Percentiles rank a stretch among this genome's conserved stretches.
phyloP scores from a whole-genome alignment of 2,797 vertebrate species.

The Saxicola maurus region DNA sequence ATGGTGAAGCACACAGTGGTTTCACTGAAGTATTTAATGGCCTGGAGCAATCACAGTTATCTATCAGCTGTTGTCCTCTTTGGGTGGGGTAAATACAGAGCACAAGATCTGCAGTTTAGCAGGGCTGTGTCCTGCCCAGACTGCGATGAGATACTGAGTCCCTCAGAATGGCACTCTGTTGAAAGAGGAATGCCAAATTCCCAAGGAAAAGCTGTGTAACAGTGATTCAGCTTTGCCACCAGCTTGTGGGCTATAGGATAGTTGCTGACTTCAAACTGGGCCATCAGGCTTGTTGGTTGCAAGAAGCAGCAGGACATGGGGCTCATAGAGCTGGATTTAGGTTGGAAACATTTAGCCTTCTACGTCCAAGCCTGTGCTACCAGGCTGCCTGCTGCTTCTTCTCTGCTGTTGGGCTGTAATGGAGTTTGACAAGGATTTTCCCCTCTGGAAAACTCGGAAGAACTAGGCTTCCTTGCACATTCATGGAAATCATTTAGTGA shows the following conservation, averaged over 20 bases:
- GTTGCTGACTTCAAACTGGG: not conserved
- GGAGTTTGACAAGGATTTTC: slow-evolving; percentile 35
- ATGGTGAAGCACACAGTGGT: not conserved
- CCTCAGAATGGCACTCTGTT: not conserved
- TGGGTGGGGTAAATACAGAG: not conserved
- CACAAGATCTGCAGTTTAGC: not conserved
- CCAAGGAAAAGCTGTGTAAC: not conserved
- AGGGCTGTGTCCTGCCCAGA: not conserved
- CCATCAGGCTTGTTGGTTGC: not conserved
- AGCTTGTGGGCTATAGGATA: not conserved
- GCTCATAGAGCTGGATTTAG: not conserved
- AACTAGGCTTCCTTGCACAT: not conserved
- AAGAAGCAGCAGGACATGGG: not conserved
- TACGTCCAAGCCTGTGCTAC: not conserved
- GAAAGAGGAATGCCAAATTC: not conserved
- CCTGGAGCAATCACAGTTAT: not conserved
- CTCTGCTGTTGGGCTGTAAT: not conserved
- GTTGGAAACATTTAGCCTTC: not conserved
- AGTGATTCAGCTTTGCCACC: not conserved
- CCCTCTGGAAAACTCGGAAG: not conserved
- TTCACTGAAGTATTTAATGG: not conserved
- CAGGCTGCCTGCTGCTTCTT: not conserved
- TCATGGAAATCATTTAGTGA: not conserved
- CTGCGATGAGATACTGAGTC: not conserved
- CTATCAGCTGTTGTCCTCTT: not conserved